Evolutionary conservation across 2,797 vertebrate species (phyloP), one percentile per base, ranked within the genome.

Genomic region (Hoplostethus mediterraneus): DNA sequence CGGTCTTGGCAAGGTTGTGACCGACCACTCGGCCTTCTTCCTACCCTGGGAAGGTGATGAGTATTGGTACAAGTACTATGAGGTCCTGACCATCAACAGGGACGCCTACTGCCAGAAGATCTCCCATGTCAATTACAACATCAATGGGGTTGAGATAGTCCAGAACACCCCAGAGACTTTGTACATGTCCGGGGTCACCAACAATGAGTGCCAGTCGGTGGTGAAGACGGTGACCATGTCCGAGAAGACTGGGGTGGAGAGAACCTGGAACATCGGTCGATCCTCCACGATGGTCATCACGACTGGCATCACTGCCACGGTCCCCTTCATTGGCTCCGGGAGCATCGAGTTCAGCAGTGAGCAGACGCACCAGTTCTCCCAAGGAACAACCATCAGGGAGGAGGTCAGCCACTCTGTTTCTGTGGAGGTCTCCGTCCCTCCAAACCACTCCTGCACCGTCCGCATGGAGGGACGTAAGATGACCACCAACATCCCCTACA

Each of bases 1-100:
- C 17, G 90, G 92, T 3, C 77, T 92, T 54, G 92, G 92, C 6
- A 90, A 92, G 17, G 89, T 93, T 11, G 62, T 73, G 10, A 6
- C 55, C 14, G 13, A 66, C 14, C 62, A 86, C n/a, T 9, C 75
- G 12, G 82, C 72, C 16, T 91, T 93, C 72, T 93, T 83, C 53
- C 61, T 92, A 31, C 89, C 89, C 12, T 86, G 77, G 73, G 57
- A 84, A 21, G 82, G 80, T 0, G 16, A 63, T 0, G 87, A 89
- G 56, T 85, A 86, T 63, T 81, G 62, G 79, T 92, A 92, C 77
- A 85, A 67, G 36, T 2, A 0, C 0, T 93, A 93, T 56, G 63
- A 91, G 47, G 90, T 92, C 6, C 74, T 92, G 63, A 63, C 83
- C 67, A 61, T 90, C 31, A 81, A 60, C n/a, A 75, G 42, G 1